A percentile compares a stretch with the other conserved stretches of the same genome.
phyloP scores from a whole-genome alignment of 2,888 invertebrate genomes.

The Caenorhabditis becei region DNA sequence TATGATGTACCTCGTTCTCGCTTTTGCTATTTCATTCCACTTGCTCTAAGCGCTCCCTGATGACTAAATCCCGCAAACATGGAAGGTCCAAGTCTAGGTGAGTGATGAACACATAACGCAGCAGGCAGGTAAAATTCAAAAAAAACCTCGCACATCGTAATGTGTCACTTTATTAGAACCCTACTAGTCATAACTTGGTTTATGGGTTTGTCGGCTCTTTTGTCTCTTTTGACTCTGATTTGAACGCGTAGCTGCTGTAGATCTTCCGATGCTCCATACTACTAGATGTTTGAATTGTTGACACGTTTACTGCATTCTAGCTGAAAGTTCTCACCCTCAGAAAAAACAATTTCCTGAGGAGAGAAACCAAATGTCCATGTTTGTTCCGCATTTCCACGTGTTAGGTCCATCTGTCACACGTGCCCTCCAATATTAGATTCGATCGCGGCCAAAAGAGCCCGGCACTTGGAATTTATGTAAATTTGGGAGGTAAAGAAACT shows the following conservation, averaged over 20 bases:
- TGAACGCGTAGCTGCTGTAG: no score
- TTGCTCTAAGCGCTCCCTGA: not conserved
- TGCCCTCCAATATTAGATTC: constrained; percentile 3
- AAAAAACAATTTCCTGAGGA: constrained; percentile 2
- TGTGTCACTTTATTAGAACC: no score
- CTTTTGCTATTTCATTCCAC: not conserved
- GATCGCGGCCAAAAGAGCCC: not conserved
- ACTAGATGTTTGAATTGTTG: not conserved
- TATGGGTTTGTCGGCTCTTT: no score
- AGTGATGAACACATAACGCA: constrained; percentile 11
- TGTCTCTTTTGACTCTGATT: no score
- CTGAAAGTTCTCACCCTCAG: not conserved
- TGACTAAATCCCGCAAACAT: constrained; percentile 7
- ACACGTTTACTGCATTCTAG: not conserved
- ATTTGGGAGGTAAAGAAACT: not conserved
- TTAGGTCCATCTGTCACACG: constrained; percentile 9
- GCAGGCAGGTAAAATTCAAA: no score
- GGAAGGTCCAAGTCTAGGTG: constrained; percentile 41
- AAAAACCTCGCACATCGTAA: no score
- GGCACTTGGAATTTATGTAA: constrained; percentile 1
- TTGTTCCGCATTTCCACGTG: constrained; percentile 19
- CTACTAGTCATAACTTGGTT: no score
- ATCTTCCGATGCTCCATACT: not conserved
- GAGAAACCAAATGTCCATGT: constrained; percentile 8
- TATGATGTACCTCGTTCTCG: constrained; percentile 25